Conservation (phyloP, 2,797 vertebrate species). For the Microctenopoma lineatum region DNA sequence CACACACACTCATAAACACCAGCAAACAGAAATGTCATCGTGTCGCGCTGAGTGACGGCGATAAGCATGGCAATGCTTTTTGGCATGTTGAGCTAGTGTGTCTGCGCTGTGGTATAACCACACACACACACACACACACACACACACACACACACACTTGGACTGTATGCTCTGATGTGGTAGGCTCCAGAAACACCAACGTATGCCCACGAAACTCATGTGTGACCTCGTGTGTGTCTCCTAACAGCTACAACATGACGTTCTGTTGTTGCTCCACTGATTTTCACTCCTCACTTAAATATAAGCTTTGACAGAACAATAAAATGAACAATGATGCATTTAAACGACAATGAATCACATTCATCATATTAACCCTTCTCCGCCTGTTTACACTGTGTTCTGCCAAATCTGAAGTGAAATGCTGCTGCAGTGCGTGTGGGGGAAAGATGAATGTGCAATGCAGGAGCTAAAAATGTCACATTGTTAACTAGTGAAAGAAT, state of each 20-base stretch:
- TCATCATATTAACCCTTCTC: neutral
- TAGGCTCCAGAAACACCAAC: neutral
- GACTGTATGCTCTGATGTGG: neutral
- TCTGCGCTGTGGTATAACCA: constrained; percentile 1
- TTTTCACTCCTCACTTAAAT: neutral
- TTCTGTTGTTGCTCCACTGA: neutral
- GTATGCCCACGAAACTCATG: neutral
- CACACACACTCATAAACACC: constrained; percentile 29
- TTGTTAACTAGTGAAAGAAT: neutral
- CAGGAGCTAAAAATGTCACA: neutral
- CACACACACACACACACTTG: constrained; percentile 1
- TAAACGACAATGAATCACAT: neutral
- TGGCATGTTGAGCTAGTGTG: constrained; percentile 50
- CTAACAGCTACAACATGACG: no score
- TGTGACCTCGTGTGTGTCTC: no score
- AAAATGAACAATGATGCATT: neutral
- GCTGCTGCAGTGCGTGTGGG: neutral
- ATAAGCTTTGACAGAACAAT: neutral
- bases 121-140: constrained; percentile 7
- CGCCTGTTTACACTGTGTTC: neutral
- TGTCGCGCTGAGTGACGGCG: constrained; percentile 57
- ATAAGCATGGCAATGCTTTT: constrained; percentile 25
- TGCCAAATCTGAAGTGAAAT: neutral
- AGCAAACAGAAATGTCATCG: constrained; percentile 60
- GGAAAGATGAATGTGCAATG: neutral